Percentiles rank a stretch among this genome's conserved stretches.
Conservation (phyloP, 2,113 vertebrate genomes). For the Laticauda laticaudata region DNA sequence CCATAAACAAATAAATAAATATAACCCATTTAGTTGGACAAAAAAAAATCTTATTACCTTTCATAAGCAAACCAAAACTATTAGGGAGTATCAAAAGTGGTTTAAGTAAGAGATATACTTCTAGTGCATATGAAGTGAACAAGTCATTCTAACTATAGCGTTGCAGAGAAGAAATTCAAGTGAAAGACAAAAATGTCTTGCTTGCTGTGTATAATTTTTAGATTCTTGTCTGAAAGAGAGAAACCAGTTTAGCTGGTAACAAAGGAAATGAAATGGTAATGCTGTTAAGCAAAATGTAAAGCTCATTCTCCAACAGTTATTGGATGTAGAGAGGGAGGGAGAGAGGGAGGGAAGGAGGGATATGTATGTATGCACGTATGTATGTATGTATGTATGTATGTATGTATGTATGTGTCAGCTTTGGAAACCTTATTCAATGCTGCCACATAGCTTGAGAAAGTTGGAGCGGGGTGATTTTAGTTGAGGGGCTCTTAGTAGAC, state of each 20-base stretch:
- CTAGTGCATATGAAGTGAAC: neutral
- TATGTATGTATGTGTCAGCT: no score
- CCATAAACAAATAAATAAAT: neutral
- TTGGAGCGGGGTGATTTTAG: no score
- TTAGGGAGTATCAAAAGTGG: neutral
- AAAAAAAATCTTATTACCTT: neutral
- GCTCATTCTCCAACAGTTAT: neutral
- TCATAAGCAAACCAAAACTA: neutral
- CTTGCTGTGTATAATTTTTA: neutral
- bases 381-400: no score
- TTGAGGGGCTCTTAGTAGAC: no score
- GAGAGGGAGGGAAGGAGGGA: no score
- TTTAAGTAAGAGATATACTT: neutral
- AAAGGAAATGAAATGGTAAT: constrained; percentile 12
- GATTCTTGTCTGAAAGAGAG: constrained; percentile 1
- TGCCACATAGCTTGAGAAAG: no score
- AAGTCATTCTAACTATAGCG: neutral
- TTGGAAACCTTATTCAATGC: no score
- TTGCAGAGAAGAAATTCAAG: neutral
- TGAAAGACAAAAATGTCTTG: neutral
- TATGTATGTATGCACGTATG: no score
- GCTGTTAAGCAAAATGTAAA: constrained; percentile 4
- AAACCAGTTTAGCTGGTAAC: neutral
- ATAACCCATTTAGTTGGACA: neutral
- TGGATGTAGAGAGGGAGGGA: neutral